Evolutionary conservation across 2,113 vertebrate genomes (phyloP), one percentile per base, ranked within the genome.

Genomic region (Neodon shergylaensis): DNA sequence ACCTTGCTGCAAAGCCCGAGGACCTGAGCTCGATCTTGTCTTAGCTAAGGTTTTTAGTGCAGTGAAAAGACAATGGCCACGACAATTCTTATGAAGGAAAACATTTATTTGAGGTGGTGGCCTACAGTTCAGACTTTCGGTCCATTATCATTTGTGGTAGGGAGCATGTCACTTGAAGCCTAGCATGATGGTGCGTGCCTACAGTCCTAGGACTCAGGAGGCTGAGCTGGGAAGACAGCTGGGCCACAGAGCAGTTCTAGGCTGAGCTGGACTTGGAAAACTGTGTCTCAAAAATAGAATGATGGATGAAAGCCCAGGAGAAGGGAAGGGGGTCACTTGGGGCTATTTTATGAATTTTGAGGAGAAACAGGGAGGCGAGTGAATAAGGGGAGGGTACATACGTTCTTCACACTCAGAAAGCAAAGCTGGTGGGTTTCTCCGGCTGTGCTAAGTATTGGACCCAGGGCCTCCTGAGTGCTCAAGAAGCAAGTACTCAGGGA

Each of bases 331-430:
- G 36, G 36, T 76, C 89, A 58, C 47, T 61, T 84, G 42, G 61
- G 54, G 84, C 14, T 76, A 42, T 81, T 44, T 36, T 49, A 42
- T 14, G 19, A 90, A 94, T 93, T 89, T 39, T 91, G 42, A 70
- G 87, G 83, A 95, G 44, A 91, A 95, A 42, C 33, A 68, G 72
- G 49, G 39, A 92, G 63, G 68, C 22, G 85, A 13, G 31, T 63
- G 13, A 89, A 92, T 24, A 79, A 36, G 86, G 61, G 68, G 68
- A 8, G 11, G 12, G 47, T 44, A 65, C 83, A 88, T 90, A n/a
- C 42, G 58, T 73, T 66, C 78, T 87, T 90, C 77, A 70, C 9
- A 77, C 4, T 33, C 11, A 42, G 22, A 39, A 58, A 89, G 74
- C 74, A 84, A 58, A n/a, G 36, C 13, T 54, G 21, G n/a, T 79